These are phyloP conservation scores for Sisor rabdophorus DNA, from an alignment of 2,113 vertebrate species.

Conservation along the genomic window DNA sequence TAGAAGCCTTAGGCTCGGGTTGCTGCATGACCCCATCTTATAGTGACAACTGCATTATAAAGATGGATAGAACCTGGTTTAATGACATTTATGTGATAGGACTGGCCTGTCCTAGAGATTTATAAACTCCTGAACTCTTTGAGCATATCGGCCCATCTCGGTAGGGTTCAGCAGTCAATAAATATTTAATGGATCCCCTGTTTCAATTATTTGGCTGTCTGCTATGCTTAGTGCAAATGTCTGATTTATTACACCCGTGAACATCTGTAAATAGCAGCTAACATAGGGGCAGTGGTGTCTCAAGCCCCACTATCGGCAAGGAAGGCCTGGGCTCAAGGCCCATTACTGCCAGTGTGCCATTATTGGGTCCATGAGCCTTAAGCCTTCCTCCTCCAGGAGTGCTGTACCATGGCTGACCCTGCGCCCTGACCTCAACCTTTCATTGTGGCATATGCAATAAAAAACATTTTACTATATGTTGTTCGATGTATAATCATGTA, in stretches of 20 bases:
- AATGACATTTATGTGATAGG: conserved; percentile 30
- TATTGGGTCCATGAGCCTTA: no score
- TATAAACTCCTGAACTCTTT: conserved; percentile 38
- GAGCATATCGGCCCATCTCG: conserved; percentile 5
- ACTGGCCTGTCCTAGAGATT: conserved; percentile 37
- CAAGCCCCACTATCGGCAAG: no score
- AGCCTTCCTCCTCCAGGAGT: no score
- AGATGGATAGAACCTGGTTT: conserved; percentile 29
- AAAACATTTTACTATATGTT: no score
- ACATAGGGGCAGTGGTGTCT: no score
- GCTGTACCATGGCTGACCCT: no score
- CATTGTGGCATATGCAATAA: no score
- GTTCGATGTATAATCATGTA: no score
- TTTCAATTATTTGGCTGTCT: conserved; percentile 21
- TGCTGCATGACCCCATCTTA: conserved; percentile 11
- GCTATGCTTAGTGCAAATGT: not conserved
- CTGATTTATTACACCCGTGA: not conserved
- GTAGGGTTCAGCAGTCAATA: conserved; percentile 26
- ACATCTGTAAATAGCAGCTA: not conserved
- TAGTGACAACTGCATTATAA: conserved; percentile 25
- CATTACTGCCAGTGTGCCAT: no score
- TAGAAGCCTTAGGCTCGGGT: conserved; percentile 1
- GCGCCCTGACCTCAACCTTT: no score
- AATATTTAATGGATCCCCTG: conserved; percentile 34
- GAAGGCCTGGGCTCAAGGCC: no score